Evolutionary conservation across 1,140 invertebrate genomes (phyloP).

Genomic region (Micrasema minimum): DNA sequence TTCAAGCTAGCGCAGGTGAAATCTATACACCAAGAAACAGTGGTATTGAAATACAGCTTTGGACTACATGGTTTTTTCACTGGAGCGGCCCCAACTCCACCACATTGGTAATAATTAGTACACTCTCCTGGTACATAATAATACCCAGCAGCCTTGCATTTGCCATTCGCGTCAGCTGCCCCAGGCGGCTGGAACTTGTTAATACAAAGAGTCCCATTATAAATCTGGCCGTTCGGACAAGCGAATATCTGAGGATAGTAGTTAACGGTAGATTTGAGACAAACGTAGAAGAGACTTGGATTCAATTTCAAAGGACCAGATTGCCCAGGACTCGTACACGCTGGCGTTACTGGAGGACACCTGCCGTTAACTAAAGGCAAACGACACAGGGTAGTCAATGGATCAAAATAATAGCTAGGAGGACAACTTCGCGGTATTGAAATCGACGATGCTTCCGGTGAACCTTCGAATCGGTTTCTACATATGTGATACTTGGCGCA

Average conservation of each 20-base stretch:
- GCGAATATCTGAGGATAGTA: slow-evolving; percentile 35
- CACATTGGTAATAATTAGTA: neutral
- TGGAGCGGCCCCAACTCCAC: neutral
- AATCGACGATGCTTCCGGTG: neutral
- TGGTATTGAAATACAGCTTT: slow-evolving; percentile 9
- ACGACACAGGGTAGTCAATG: slow-evolving; percentile 20
- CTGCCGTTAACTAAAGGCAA: neutral
- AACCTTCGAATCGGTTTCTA: slow-evolving; percentile 46
- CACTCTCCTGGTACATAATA: slow-evolving; percentile 10
- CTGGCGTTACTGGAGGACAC: neutral
- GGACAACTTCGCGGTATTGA: slow-evolving; percentile 12
- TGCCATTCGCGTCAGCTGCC: slow-evolving; percentile 11
- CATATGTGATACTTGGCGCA: slow-evolving; percentile 63
- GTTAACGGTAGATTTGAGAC: neutral
- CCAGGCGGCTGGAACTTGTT: neutral
- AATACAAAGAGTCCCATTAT: slow-evolving; percentile 4
- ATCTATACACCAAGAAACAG: neutral
- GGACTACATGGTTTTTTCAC: neutral
- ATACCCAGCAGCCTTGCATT: neutral
- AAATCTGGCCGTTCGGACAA: slow-evolving; percentile 20
- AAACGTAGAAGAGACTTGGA: slow-evolving; percentile 39
- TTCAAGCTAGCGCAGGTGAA: slow-evolving; percentile 13
- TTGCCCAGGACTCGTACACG: slow-evolving; percentile 10
- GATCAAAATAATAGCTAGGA: slow-evolving; percentile 30
- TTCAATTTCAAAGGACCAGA: neutral